Percentiles rank a stretch among this genome's conserved stretches.
Evolutionary conservation across 2,113 vertebrate species (phyloP).

Genomic region (Microcebus jonahi): DNA sequence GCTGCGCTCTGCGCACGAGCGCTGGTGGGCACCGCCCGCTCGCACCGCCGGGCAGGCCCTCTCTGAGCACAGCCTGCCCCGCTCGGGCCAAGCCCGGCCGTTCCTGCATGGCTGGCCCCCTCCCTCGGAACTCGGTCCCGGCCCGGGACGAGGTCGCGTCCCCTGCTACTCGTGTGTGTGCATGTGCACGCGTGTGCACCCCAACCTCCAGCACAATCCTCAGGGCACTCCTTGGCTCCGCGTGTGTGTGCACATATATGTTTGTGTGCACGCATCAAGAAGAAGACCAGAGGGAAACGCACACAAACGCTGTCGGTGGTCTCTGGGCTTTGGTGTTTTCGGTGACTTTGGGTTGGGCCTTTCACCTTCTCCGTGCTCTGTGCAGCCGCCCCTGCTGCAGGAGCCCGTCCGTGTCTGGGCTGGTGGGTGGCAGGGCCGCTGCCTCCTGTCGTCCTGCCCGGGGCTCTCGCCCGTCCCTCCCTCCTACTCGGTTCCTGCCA

Average conservation of each 20-base stretch:
- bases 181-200: not conserved
- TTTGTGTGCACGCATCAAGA: rapidly evolving
- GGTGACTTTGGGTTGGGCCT: rapidly evolving
- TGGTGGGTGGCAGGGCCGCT: rapidly evolving
- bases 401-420: rapidly evolving
- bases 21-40: rapidly evolving
- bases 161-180: not conserved
- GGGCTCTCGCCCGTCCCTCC: rapidly evolving
- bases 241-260: not conserved
- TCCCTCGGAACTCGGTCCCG: not conserved
- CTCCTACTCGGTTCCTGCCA: rapidly evolving
- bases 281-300: not conserved
- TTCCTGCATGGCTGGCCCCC: not conserved
- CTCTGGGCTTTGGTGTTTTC: not conserved
- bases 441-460: rapidly evolving
- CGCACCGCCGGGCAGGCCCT: not conserved
- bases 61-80: not conserved
- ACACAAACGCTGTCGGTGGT: rapidly evolving
- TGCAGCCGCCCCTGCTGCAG: rapidly evolving
- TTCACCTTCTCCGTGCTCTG: rapidly evolving
- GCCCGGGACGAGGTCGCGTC: not conserved
- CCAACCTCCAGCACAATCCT: not conserved
- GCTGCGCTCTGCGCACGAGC: not conserved
- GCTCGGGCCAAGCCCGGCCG: not conserved
- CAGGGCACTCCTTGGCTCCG: not conserved